Base-by-base conservation (phyloP, 2,113 vertebrate genomes). In the Rhinolophus ferrumequinum region DNA sequence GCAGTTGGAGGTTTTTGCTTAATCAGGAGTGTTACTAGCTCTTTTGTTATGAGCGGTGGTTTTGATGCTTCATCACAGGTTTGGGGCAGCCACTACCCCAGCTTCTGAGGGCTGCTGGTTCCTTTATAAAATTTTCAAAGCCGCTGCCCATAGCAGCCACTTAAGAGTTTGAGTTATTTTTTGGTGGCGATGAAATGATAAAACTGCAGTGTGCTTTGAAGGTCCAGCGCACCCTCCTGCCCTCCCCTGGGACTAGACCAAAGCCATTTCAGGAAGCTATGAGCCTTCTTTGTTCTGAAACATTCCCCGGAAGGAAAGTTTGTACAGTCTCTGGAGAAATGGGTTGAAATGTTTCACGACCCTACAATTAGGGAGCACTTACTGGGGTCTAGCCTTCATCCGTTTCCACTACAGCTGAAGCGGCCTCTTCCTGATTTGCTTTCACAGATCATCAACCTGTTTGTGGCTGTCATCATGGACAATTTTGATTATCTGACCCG, bases 391-490 rank as follows among this genome's bases (percentile, higher is more conserved):
- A 9, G 79, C 11, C 69, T 21, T 21, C 2, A 2, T 4, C 22
- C 16, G 0, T 10, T 10, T 30, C 72, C 9, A 1, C 86, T n/a
- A 1, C 12, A 28, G 24, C 70, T 82, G 35, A 96, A 58, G 67
- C 22, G 33, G 19, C 58, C 47, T 58, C 67, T 16, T n/a, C 85
- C 26, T 24, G 5, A 30, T 73, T 84, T 70, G 33, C 94, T 21
- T 95, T 97, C 97, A 84, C 95, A 99, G 99, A 99, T 99, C 98
- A 99, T 99, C 97, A 99, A 99, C 97, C 98, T 99, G 90, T 99
- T 99, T 98, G 99, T 99, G 97, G 99, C 99, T 19, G 99, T 99
- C 98, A 99, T 99, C 98, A 99, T 99, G 99, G 99, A 99, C 98
- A 99, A 99, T 97, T 99, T 99, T 98, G 99, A 99, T 98, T 99